Percentiles rank a stretch among this genome's conserved stretches.
These are phyloP conservation scores for Colinus virginianus DNA, from an alignment of 2,113 vertebrate genomes.

Conservation along the genomic window DNA sequence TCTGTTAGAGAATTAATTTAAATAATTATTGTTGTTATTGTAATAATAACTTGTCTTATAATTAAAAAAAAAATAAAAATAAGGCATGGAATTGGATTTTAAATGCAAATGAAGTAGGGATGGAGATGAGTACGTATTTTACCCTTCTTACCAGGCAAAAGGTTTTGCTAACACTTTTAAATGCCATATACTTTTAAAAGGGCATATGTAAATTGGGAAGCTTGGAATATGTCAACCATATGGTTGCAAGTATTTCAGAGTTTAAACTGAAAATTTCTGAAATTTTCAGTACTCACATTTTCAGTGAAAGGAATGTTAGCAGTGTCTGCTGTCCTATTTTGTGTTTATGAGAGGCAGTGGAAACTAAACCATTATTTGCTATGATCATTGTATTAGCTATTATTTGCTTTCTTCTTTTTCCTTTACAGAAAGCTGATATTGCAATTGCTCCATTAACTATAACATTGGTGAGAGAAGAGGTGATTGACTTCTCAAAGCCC, in stretches of 20 bases:
- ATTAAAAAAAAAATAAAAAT: not conserved
- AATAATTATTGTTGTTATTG: no score
- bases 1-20: not conserved
- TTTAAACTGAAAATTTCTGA: not conserved
- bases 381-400: not conserved
- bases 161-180: not conserved
- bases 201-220: not conserved
- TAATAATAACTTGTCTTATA: not conserved
- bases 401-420: slow-evolving; percentile 64
- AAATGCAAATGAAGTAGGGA: not conserved
- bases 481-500: slow-evolving; percentile 99
- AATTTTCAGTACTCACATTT: not conserved
- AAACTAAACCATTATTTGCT: not conserved
- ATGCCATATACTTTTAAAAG: not conserved
- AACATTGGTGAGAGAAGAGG: slow-evolving; percentile 97
- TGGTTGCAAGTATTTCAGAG: not conserved
- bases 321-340: not conserved
- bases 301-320: not conserved
- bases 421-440: slow-evolving; percentile 96
- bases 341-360: not conserved
- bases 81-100: not conserved
- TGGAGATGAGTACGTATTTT: not conserved
- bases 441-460: slow-evolving; percentile 97
- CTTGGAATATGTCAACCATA: not conserved
- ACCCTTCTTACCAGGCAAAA: not conserved